Evolutionary conservation across 1,140 invertebrate genomes (phyloP).

Genomic region (Drosophila baimaii): DNA sequence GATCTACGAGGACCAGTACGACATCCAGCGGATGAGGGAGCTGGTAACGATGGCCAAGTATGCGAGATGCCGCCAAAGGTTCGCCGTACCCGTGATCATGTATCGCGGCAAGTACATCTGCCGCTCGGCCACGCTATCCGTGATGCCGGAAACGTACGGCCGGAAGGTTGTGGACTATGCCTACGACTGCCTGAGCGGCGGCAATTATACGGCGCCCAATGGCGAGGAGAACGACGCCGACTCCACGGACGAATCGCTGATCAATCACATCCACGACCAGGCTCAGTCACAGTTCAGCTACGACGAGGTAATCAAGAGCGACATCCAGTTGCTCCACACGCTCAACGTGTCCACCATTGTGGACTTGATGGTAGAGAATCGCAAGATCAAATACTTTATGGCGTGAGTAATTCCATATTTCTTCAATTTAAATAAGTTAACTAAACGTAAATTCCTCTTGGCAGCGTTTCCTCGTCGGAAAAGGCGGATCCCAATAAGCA

Average conservation of each 20-base stretch:
- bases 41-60: slow-evolving; percentile 87
- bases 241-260: slow-evolving; percentile 80
- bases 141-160: slow-evolving; percentile 91
- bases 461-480: slow-evolving; percentile 93
- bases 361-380: slow-evolving; percentile 95
- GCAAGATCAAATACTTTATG: slow-evolving; percentile 93
- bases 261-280: slow-evolving; percentile 74
- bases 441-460: slow-evolving; percentile 30
- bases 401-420: slow-evolving; percentile 87
- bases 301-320: slow-evolving; percentile 88
- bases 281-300: slow-evolving; percentile 73
- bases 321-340: slow-evolving; percentile 90
- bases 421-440: not conserved
- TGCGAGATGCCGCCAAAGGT: slow-evolving; percentile 89
- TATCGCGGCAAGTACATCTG: slow-evolving; percentile 91
- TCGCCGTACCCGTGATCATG: slow-evolving; percentile 92
- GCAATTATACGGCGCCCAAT: slow-evolving; percentile 64
- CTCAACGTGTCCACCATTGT: slow-evolving; percentile 91
- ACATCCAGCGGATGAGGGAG: slow-evolving; percentile 87
- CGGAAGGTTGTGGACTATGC: slow-evolving; percentile 84
- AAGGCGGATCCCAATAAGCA: slow-evolving; percentile 93
- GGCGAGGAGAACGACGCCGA: slow-evolving; percentile 75
- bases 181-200: slow-evolving; percentile 73
- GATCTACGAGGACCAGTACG: slow-evolving; percentile 88
- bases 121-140: slow-evolving; percentile 88